Evolutionary conservation across 2,888 invertebrate species (phyloP).

Genomic region (Galeruca laticollis): DNA sequence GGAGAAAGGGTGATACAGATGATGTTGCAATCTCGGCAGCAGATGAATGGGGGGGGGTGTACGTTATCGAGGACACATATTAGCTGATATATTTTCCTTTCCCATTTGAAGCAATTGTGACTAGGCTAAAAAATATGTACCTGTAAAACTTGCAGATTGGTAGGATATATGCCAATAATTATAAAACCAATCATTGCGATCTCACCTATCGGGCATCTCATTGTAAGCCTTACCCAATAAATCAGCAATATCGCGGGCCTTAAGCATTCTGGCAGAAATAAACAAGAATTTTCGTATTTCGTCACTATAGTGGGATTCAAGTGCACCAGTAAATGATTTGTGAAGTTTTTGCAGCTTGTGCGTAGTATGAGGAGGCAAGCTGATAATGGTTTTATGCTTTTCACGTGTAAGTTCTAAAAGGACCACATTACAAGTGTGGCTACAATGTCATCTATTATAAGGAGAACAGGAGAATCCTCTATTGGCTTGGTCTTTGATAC

Average conservation of each 20-base stretch:
- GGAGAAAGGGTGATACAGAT: too few relatives aligned
- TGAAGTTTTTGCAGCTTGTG: constrained; percentile 11
- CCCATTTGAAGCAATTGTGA: too few relatives aligned
- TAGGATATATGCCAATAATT: too few relatives aligned
- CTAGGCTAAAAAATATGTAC: too few relatives aligned
- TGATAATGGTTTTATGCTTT: constrained; percentile 7
- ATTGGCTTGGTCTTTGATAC: too few relatives aligned
- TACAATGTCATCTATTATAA: too few relatives aligned
- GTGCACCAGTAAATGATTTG: neutral
- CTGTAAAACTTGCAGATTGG: too few relatives aligned
- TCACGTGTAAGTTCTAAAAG: constrained; percentile 11
- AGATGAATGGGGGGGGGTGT: too few relatives aligned
- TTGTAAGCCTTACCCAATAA: neutral
- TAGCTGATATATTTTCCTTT: too few relatives aligned
- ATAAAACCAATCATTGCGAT: neutral
- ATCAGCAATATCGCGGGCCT: neutral
- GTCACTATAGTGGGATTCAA: neutral
- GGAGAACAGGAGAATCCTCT: too few relatives aligned
- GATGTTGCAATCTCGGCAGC: too few relatives aligned
- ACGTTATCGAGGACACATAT: too few relatives aligned
- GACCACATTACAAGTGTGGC: constrained; percentile 4
- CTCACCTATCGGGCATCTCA: neutral
- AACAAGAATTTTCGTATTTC: neutral
- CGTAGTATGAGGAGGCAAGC: constrained; percentile 17
- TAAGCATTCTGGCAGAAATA: neutral